Conservation (phyloP, 2,888 invertebrate genomes). For the Apotomis turbidana region DNA sequence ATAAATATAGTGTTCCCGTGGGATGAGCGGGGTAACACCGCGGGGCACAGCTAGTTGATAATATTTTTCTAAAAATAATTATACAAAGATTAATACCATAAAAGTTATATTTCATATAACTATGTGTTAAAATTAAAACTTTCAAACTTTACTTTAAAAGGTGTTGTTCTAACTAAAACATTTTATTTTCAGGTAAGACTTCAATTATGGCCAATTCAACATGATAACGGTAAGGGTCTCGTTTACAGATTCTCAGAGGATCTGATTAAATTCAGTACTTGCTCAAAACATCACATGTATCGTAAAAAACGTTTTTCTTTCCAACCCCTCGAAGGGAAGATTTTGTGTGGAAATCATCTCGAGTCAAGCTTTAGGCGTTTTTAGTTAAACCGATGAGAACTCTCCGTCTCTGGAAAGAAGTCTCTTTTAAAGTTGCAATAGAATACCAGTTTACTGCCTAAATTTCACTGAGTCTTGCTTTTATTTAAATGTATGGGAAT, state of each 20-base stretch:
- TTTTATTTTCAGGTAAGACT: constrained; percentile 6
- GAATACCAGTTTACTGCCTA: background rate
- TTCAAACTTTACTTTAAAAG: too few species aligned
- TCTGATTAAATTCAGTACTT: background rate
- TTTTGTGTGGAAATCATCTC: constrained; percentile 1
- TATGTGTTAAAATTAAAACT: too few species aligned
- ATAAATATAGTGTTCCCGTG: too few species aligned
- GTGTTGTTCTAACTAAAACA: background rate
- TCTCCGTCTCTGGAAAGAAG: background rate
- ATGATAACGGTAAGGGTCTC: background rate
- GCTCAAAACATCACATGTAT: background rate
- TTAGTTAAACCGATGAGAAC: background rate
- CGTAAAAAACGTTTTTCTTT: background rate
- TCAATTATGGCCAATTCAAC: background rate
- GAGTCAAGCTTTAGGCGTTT: background rate
- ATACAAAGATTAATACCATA: too few species aligned
- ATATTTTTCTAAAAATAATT: too few species aligned
- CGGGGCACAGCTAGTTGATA: too few species aligned
- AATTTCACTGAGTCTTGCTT: background rate
- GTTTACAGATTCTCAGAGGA: background rate
- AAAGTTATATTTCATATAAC: too few species aligned
- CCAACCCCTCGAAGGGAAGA: background rate
- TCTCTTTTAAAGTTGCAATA: background rate
- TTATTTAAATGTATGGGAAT: too few species aligned
- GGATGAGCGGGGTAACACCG: too few species aligned